These are phyloP conservation scores for Pilophorus perplexus DNA, from an alignment of 2,888 invertebrate species.

Conservation along the genomic window DNA sequence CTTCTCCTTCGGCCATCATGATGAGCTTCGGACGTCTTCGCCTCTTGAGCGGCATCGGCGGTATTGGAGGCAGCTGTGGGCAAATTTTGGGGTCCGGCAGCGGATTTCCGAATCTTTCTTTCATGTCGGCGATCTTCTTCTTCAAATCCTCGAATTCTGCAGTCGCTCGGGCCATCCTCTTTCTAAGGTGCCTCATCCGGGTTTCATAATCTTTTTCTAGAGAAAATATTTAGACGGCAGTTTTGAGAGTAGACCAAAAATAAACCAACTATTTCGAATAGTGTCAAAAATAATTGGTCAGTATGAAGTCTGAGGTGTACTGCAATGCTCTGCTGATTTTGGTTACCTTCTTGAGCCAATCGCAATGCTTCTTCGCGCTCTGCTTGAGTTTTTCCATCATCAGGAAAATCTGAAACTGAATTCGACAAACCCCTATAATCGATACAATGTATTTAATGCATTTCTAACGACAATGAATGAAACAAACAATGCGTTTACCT, in stretches of 20 bases:
- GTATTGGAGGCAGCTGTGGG: slow-evolving; percentile 6
- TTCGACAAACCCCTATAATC: no score
- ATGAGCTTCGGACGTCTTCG: slow-evolving; percentile 1
- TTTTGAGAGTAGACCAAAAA: no score
- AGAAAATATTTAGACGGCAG: no score
- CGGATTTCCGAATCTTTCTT: slow-evolving; percentile 19
- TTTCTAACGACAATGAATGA: no score
- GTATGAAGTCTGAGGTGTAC: no score
- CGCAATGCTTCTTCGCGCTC: not conserved
- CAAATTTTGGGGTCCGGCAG: slow-evolving; percentile 32
- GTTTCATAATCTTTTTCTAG: slow-evolving; percentile 23
- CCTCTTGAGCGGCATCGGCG: slow-evolving; percentile 13
- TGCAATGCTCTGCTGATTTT: not conserved
- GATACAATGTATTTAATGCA: no score
- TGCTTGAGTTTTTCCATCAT: slow-evolving; percentile 8
- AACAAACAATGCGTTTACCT: no score
- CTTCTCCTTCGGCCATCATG: not conserved
- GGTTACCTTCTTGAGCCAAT: slow-evolving; percentile 10
- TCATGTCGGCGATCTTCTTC: slow-evolving; percentile 24
- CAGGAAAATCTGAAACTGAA: not conserved
- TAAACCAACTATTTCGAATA: not conserved
- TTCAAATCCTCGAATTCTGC: slow-evolving; percentile 21
- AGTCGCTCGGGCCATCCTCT: slow-evolving; percentile 22
- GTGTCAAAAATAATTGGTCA: not conserved
- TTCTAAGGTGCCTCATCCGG: slow-evolving; percentile 26